A percentile compares a stretch with the other conserved stretches of the same genome.
phyloP scores from a whole-genome alignment of 53 echinoderm and acorn worm species.

The Paracentrotus lividus region DNA sequence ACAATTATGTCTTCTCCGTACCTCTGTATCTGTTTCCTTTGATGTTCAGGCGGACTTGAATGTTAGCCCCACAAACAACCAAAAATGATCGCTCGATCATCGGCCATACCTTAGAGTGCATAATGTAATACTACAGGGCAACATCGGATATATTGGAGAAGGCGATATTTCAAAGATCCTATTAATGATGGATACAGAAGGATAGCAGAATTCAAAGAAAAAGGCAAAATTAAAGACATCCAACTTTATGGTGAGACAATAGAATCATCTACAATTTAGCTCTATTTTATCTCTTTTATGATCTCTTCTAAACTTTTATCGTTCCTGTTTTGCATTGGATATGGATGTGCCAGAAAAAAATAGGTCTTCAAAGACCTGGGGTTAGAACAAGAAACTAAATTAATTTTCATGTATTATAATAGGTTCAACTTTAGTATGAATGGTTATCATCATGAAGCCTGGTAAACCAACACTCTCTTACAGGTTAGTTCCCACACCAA shows the following conservation, averaged over 20 bases:
- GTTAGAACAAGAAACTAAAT: conserved; percentile 49
- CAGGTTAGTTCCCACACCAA: background rate
- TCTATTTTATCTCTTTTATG: conserved; percentile 48
- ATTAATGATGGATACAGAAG: conserved; percentile 65
- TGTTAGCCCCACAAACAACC: conserved; percentile 47
- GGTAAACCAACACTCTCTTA: conserved; percentile 31
- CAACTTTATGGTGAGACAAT: conserved; percentile 70
- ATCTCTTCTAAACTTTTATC: background rate
- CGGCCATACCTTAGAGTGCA: conserved; percentile 73
- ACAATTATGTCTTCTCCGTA: background rate
- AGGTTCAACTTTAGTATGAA: conserved; percentile 29
- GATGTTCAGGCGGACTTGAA: conserved; percentile 61
- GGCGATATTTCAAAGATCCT: conserved; percentile 70
- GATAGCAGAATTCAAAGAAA: conserved; percentile 48
- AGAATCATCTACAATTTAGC: conserved; percentile 37
- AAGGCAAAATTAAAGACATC: conserved; percentile 67
- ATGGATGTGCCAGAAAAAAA: too few species aligned
- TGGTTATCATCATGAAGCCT: conserved; percentile 42
- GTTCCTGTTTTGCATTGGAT: too few species aligned
- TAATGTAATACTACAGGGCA: conserved; percentile 68
- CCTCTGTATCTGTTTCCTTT: conserved; percentile 33
- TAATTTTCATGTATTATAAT: conserved; percentile 7
- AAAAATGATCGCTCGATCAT: conserved; percentile 64
- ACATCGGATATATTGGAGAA: conserved; percentile 66
- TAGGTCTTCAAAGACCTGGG: conserved; percentile 50